Percentiles rank a stretch among this genome's conserved stretches.
These are phyloP conservation scores for Neosalanx taihuensis DNA, from an alignment of 2,797 vertebrate species.

Conservation along the genomic window DNA sequence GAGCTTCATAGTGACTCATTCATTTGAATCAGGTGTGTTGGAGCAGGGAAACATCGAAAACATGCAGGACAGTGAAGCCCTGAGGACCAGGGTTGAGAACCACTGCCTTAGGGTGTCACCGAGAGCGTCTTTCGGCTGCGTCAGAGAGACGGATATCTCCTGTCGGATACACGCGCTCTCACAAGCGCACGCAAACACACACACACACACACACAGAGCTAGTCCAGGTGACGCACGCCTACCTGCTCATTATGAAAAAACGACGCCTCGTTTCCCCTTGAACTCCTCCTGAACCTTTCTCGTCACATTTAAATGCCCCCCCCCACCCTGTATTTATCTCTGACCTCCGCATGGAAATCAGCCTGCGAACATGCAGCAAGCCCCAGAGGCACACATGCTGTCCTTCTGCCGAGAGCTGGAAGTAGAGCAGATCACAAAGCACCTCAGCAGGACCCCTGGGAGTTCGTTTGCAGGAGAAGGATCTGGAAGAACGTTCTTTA, in stretches of 20 bases:
- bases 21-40: too few relatives aligned
- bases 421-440: neutral
- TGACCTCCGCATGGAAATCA: slow-evolving; percentile 55
- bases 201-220: neutral
- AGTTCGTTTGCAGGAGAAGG: neutral
- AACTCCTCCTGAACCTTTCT: slow-evolving; percentile 59
- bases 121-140: neutral
- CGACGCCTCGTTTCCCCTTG: slow-evolving; percentile 51
- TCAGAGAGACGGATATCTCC: neutral
- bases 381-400: slow-evolving; percentile 39
- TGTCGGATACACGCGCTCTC: neutral
- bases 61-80: too few relatives aligned
- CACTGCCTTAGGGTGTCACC: too few relatives aligned
- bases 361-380: slow-evolving; percentile 30
- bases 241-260: slow-evolving; percentile 51
- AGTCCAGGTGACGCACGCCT: neutral
- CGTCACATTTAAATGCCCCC: slow-evolving; percentile 35
- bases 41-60: too few relatives aligned
- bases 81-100: too few relatives aligned
- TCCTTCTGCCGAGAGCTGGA: slow-evolving; percentile 24
- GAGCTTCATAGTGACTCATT: too few relatives aligned
- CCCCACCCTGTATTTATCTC: slow-evolving; percentile 32
- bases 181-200: neutral
- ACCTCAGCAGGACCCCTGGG: neutral
- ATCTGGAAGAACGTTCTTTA: too few relatives aligned